Conservation (phyloP, 2,797 vertebrate species). For the Yasuhikotakia modesta region DNA sequence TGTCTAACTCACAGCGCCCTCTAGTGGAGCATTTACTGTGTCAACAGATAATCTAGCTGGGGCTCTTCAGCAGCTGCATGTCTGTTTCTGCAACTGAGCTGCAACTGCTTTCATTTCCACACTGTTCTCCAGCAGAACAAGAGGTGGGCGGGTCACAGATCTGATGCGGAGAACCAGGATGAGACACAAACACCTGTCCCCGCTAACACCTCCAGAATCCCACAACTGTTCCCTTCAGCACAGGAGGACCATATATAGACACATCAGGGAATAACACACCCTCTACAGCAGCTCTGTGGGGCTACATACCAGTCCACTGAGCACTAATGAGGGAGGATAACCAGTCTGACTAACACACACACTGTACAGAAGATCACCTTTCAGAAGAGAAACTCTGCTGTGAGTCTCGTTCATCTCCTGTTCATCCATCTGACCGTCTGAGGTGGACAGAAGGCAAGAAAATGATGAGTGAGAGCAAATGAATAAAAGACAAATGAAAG, state of each 20-base stretch:
- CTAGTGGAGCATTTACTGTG: conserved; percentile 32
- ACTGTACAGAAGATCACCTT: conserved; percentile 82
- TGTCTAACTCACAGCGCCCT: background rate
- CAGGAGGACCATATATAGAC: conserved; percentile 53
- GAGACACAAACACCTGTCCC: conserved; percentile 18
- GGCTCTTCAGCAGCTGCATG: too few species aligned
- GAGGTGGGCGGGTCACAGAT: conserved; percentile 18
- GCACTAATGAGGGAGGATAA: conserved; percentile 34
- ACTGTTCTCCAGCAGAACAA: background rate
- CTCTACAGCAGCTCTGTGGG: background rate
- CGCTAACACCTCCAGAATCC: too few species aligned
- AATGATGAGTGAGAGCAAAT: background rate
- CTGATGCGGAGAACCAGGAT: too few species aligned
- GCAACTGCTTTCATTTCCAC: conserved; percentile 54
- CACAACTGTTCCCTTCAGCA: conserved; percentile 14
- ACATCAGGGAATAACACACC: conserved; percentile 20
- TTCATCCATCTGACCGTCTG: conserved; percentile 97
- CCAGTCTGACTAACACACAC: conserved; percentile 34
- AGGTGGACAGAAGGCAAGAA: too few species aligned
- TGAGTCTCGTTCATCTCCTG: conserved; percentile 93
- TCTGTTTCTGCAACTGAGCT: conserved; percentile 36
- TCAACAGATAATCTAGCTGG: too few species aligned
- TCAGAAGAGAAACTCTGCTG: conserved; percentile 90
- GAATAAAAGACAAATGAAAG: background rate
- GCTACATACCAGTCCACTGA: conserved; percentile 46